Evolutionary conservation across 2,888 invertebrate genomes (phyloP).

Genomic region (Quadriops clusia): DNA sequence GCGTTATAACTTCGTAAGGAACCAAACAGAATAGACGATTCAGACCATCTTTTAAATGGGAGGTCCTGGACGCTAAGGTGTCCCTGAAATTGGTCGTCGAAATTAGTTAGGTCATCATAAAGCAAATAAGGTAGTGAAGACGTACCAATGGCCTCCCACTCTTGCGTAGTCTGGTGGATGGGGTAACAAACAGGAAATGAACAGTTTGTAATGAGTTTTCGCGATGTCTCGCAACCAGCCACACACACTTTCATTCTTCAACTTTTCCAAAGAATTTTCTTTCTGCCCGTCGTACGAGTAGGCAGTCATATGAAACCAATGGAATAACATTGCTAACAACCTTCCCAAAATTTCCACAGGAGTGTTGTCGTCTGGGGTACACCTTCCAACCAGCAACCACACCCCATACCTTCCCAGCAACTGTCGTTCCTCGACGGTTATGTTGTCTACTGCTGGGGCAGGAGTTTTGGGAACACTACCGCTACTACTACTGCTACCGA

Average conservation of each 20-base stretch:
- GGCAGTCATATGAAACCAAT: constrained; percentile 98
- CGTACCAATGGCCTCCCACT: constrained; percentile 87
- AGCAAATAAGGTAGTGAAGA: background rate
- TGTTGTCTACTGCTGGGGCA: constrained; percentile 48
- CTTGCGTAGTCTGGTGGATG: constrained; percentile 93
- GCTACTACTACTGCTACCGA: constrained; percentile 29
- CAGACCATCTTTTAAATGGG: constrained; percentile 89
- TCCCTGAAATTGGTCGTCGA: constrained; percentile 44
- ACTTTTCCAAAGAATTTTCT: constrained; percentile 79
- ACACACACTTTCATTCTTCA: constrained; percentile 87
- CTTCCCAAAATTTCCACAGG: constrained; percentile 75
- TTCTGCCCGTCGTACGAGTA: constrained; percentile 84
- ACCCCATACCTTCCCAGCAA: constrained; percentile 90
- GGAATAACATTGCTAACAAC: constrained; percentile 90
- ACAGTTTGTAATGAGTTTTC: constrained; percentile 73
- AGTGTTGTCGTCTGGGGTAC: constrained; percentile 66
- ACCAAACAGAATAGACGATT: constrained; percentile 90
- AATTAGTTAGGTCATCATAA: constrained; percentile 1
- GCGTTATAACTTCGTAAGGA: constrained; percentile 93
- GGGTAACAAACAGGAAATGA: constrained; percentile 87
- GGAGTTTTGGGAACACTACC: constrained; percentile 33
- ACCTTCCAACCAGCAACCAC: constrained; percentile 92
- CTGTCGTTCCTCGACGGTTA: constrained; percentile 76
- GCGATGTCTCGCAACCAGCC: constrained; percentile 82
- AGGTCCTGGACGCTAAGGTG: constrained; percentile 72